These are phyloP conservation scores for Meganola albula DNA, from an alignment of 2,888 invertebrate genomes.

Conservation along the genomic window DNA sequence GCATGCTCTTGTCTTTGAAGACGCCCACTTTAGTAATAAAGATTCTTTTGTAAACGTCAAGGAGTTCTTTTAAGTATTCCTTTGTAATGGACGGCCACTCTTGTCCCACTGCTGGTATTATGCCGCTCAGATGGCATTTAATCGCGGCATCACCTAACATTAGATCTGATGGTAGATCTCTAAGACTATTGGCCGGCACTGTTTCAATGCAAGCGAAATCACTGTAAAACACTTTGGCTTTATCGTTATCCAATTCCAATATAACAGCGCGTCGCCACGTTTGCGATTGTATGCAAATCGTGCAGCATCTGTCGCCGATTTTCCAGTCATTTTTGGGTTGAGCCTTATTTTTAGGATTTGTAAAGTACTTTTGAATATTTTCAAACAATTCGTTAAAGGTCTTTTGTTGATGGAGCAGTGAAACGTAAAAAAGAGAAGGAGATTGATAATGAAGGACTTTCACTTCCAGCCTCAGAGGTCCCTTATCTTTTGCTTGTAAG, in stretches of 20 bases:
- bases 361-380: constrained; percentile 76
- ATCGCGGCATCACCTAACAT: constrained; percentile 76
- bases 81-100: constrained; percentile 80
- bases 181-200: constrained; percentile 61
- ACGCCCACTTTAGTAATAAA: constrained; percentile 77
- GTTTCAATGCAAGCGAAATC: constrained; percentile 80
- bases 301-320: constrained; percentile 68
- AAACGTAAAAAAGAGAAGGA: constrained; percentile 80
- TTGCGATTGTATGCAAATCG: constrained; percentile 61
- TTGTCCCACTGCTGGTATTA: constrained; percentile 82
- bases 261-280: constrained; percentile 81
- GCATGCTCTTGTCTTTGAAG: constrained; percentile 68
- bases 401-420: constrained; percentile 62
- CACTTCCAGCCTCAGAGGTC: constrained; percentile 68
- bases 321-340: constrained; percentile 58
- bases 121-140: constrained; percentile 82
- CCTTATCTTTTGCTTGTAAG: constrained; percentile 62
- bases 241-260: constrained; percentile 49
- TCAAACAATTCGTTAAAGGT: constrained; percentile 64
- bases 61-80: constrained; percentile 76
- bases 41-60: constrained; percentile 65
- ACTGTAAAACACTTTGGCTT: constrained; percentile 78
- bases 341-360: constrained; percentile 31
- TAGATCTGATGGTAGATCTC: constrained; percentile 71
- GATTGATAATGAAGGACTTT: constrained; percentile 68